These are phyloP conservation scores for Oryzias dopingdopingensis DNA, from an alignment of 2,797 vertebrate genomes.

Conservation along the genomic window DNA sequence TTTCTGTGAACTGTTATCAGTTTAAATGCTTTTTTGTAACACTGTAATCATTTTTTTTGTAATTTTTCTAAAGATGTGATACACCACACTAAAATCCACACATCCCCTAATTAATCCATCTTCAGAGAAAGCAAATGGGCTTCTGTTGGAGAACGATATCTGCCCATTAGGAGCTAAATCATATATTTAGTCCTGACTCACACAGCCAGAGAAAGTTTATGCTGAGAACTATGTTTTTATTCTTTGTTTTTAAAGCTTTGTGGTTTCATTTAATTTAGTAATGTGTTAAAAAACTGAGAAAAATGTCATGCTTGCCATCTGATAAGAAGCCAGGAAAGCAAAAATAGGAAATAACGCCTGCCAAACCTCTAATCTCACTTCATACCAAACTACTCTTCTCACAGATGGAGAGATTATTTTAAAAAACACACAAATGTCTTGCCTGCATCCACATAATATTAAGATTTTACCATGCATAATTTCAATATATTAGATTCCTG, in stretches of 20 bases:
- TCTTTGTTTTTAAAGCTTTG: not conserved
- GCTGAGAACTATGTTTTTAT: no score
- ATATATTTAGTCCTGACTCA: no score
- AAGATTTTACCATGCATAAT: not conserved
- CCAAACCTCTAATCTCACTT: conserved; percentile 49
- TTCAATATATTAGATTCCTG: no score
- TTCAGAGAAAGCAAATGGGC: no score
- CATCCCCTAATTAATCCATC: no score
- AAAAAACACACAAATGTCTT: conserved; percentile 28
- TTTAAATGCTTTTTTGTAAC: conserved; percentile 16
- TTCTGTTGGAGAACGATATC: no score
- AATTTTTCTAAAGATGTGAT: not conserved
- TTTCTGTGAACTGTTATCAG: conserved; percentile 29
- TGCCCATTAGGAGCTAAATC: no score
- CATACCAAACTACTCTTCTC: conserved; percentile 23
- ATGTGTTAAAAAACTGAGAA: no score
- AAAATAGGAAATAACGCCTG: conserved; percentile 34
- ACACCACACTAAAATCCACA: no score
- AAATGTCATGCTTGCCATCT: conserved; percentile 17
- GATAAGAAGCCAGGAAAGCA: conserved; percentile 34
- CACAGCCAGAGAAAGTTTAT: no score
- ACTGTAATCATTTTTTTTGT: conserved; percentile 1
- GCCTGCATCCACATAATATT: conserved; percentile 11
- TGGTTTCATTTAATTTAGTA: no score
- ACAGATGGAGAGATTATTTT: conserved; percentile 52